Percentiles rank a stretch among this genome's conserved stretches.
phyloP scores from a whole-genome alignment of 2,888 invertebrate genomes.

The Hirtodrosophila confusa region DNA sequence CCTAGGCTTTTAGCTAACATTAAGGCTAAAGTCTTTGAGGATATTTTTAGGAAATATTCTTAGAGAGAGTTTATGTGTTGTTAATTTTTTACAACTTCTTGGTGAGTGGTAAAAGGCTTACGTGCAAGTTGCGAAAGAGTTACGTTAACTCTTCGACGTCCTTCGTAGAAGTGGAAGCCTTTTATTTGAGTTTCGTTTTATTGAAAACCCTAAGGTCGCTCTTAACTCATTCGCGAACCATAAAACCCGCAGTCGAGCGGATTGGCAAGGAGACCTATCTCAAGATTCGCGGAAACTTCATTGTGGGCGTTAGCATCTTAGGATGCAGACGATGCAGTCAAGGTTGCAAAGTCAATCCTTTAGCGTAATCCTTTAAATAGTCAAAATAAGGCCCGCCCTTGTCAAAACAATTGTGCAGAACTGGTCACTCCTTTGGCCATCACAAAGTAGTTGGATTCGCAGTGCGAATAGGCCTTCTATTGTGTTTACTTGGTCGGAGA shows the following conservation, averaged over 20 bases:
- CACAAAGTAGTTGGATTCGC: constrained; percentile 44
- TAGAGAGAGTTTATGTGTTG: constrained; percentile 16
- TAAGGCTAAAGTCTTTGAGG: constrained; percentile 11
- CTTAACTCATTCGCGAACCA: constrained; percentile 73
- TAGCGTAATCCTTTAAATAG: constrained; percentile 84
- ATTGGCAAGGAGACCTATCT: constrained; percentile 22
- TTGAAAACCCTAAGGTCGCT: constrained; percentile 53
- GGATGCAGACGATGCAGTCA: constrained; percentile 57
- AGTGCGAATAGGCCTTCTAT: constrained; percentile 70
- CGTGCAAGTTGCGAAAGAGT: constrained; percentile 80
- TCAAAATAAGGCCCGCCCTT: constrained; percentile 83
- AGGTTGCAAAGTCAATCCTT: constrained; percentile 83
- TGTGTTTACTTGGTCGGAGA: constrained; percentile 62
- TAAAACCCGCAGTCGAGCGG: constrained; percentile 48
- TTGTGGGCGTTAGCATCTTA: constrained; percentile 60
- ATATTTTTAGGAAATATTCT: constrained; percentile 19
- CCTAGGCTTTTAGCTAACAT: constrained; percentile 45
- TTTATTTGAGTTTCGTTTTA: constrained; percentile 53
- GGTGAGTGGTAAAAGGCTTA: constrained; percentile 56
- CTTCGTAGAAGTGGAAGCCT: constrained; percentile 55
- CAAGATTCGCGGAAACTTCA: constrained; percentile 68
- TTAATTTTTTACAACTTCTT: constrained; percentile 41
- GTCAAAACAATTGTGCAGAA: constrained; percentile 72
- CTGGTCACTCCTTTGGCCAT: constrained; percentile 58
- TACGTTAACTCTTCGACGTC: constrained; percentile 76